These are phyloP conservation scores for Brachionus plicatilis DNA, from an alignment of 1,140 invertebrate genomes.

Conservation along the genomic window DNA sequence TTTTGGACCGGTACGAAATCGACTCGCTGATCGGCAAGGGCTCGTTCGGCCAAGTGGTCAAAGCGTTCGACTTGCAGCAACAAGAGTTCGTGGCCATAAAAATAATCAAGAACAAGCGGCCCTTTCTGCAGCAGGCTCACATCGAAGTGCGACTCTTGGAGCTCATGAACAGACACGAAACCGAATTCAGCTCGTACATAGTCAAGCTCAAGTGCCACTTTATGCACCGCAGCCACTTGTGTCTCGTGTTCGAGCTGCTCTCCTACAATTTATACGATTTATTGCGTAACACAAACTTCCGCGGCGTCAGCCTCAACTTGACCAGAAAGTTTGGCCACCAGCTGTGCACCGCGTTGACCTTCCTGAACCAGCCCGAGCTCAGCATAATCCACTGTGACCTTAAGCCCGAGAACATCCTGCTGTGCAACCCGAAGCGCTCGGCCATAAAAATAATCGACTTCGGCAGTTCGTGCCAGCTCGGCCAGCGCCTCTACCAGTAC, in stretches of 20 bases:
- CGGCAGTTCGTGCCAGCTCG: slow-evolving; percentile 95
- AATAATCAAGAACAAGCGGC: slow-evolving; percentile 99
- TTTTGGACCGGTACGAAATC: slow-evolving; percentile 96
- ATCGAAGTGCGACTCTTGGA: slow-evolving; percentile 98
- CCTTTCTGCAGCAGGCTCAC: slow-evolving; percentile 99
- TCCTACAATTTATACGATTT: slow-evolving; percentile 99
- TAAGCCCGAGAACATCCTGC: slow-evolving; percentile 98
- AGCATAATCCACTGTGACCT: slow-evolving; percentile 99
- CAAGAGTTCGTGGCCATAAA: slow-evolving; percentile 98
- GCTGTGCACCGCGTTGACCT: slow-evolving; percentile 92
- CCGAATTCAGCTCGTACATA: slow-evolving; percentile 98
- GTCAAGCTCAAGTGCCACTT: slow-evolving; percentile 98
- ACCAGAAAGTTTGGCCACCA: slow-evolving; percentile 97
- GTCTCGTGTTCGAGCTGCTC: slow-evolving; percentile 97
- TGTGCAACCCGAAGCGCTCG: slow-evolving; percentile 97
- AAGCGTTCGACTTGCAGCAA: slow-evolving; percentile 94
- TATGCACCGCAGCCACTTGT: slow-evolving; percentile 88
- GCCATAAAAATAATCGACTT: slow-evolving; percentile 99
- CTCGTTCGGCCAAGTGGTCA: slow-evolving; percentile 97
- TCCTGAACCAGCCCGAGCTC: slow-evolving; percentile 94
- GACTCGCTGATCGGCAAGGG: slow-evolving; percentile 97
- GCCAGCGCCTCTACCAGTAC: slow-evolving; percentile 99
- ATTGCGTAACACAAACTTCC: slow-evolving; percentile 97
- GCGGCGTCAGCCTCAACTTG: slow-evolving; percentile 95
- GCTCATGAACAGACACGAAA: slow-evolving; percentile 90